phyloP scores from a whole-genome alignment of 2,113 vertebrate genomes.

The Cheirogaleus medius region DNA sequence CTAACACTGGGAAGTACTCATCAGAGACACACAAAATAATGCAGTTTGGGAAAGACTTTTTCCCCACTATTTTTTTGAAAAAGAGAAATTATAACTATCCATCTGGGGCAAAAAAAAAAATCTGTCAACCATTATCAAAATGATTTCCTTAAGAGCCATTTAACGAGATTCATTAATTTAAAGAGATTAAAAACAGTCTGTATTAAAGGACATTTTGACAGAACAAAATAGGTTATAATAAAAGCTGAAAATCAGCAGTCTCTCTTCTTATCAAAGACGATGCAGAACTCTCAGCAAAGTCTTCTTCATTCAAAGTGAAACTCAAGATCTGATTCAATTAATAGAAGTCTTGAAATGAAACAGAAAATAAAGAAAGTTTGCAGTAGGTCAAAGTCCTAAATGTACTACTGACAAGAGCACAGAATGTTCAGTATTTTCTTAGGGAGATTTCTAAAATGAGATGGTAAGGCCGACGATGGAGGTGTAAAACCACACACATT shows the following conservation, averaged over 20 bases:
- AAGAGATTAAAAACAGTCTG: constrained; percentile 71
- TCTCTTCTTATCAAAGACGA: constrained; percentile 67
- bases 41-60: constrained; percentile 9
- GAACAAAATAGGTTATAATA: constrained; percentile 70
- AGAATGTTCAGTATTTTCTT: not conserved
- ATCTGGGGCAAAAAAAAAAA: constrained; percentile 11
- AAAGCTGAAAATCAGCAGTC: constrained; percentile 65
- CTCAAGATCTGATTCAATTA: constrained; percentile 74
- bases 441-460: not conserved
- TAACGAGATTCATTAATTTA: constrained; percentile 77
- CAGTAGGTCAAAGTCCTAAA: constrained; percentile 3
- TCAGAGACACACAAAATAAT: constrained; percentile 35
- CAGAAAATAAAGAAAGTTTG: constrained; percentile 55
- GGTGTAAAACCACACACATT: not conserved
- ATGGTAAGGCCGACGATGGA: not conserved
- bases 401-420: not conserved
- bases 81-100: constrained; percentile 8
- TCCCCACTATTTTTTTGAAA: not conserved
- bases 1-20: constrained; percentile 32
- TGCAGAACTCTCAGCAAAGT: constrained; percentile 53
- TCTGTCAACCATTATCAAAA: constrained; percentile 50
- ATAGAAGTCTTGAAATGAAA: constrained; percentile 48
- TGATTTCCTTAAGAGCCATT: constrained; percentile 76
- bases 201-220: constrained; percentile 73
- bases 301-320: constrained; percentile 63